These are phyloP conservation scores for Ommatoiulus sabulosus DNA, from an alignment of 2,888 invertebrate genomes.

Conservation along the genomic window DNA sequence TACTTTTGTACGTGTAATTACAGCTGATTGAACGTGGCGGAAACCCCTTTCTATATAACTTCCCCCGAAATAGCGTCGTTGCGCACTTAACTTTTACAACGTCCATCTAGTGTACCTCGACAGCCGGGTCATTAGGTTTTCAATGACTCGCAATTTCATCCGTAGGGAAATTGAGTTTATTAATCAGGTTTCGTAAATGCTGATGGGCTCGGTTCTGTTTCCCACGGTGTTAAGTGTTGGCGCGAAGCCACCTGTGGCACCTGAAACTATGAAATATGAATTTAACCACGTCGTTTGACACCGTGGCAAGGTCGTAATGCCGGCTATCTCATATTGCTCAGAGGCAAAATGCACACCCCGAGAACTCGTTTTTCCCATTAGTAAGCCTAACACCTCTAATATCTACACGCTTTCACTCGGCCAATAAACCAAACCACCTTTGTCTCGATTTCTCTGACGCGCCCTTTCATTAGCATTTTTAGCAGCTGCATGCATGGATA, in stretches of 20 bases:
- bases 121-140: slow-evolving; percentile 19
- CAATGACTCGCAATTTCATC: slow-evolving; percentile 27
- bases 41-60: neutral
- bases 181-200: slow-evolving; percentile 27
- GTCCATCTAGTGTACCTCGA: neutral
- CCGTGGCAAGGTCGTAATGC: slow-evolving; percentile 27
- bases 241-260: slow-evolving; percentile 34
- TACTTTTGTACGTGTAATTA: neutral
- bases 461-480: slow-evolving; percentile 21
- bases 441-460: slow-evolving; percentile 27
- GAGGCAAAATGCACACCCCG: slow-evolving; percentile 7
- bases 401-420: slow-evolving; percentile 10
- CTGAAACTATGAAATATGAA: slow-evolving; percentile 34
- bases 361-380: slow-evolving; percentile 7
- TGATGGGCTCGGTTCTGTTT: slow-evolving; percentile 18
- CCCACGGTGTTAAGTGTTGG: slow-evolving; percentile 27
- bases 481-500: slow-evolving; percentile 27
- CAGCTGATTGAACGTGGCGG: neutral
- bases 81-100: slow-evolving; percentile 12
- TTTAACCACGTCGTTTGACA: slow-evolving; percentile 27
- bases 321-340: slow-evolving; percentile 12
- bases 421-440: slow-evolving; percentile 27
- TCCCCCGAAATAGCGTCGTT: neutral
- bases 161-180: neutral
- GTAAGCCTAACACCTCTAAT: neutral